Base-by-base conservation (phyloP, 2,888 invertebrate species). In the Parasteatoda lunata region DNA sequence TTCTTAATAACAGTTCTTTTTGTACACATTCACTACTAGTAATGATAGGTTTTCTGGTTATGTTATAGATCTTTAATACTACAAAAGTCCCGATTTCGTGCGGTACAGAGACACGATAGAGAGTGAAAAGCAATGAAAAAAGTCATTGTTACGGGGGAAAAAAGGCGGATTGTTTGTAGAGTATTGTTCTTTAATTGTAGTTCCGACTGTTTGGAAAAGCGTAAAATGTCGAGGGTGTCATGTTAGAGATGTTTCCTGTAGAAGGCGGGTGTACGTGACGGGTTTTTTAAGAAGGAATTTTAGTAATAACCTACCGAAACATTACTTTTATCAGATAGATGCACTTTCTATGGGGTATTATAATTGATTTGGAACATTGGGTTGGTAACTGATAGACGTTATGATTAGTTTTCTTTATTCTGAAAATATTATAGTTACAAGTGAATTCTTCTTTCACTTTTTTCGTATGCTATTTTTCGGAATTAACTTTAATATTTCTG, bases 161-260 rank as follows among this genome's bases (percentile, higher is more conserved):
- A 45, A 45, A 5, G 11, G 76, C 48, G 47, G 68, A 83, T 70
- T 71, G 77, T 77, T 77, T 48, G 64, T 48, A 49, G n/a, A 54
- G 75, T 51, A 80, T 80, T 75, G 83, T 83, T 83, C 70, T n/a
- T 13, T 47, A 65, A 77, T 83, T 77, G 70, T 65, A 64, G 59
- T n/a, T 54, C 13, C 45, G 51, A 8, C 52, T 49, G 48, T 83
- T 77, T 49, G 45, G 45, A 75, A 59, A 59, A 59, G 15, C 51
- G 71, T 71, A 71, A 45, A 73, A 54, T 15, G 47, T 48, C 15
- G 52, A 59, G 13, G 11, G 65, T 83, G 83, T 77, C 83, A 70
- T 65, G 76, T 64, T 45, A 54, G 47, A 49, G 54, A 30, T 13
- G 54, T 6, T 68, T 59, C n/a, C 59, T 8, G 51, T 52, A 68